Evolutionary conservation across 2,113 vertebrate species (phyloP), one percentile per base, ranked within the genome.

Genomic region (Thunnus maccoyii): DNA sequence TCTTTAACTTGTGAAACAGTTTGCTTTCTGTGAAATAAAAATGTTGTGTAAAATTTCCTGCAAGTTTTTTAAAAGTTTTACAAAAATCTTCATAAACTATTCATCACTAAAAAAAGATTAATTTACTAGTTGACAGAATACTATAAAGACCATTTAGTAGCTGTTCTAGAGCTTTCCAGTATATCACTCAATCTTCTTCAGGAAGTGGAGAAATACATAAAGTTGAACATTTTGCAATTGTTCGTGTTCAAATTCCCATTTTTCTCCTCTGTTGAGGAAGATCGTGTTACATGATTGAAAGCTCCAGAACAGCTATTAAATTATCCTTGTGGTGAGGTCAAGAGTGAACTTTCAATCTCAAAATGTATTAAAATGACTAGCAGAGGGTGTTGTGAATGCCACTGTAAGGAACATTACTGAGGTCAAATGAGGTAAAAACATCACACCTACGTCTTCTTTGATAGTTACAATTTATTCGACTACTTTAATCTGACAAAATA

Each of bases 391-490:
- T 55, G 51, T 32, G n/a, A 71, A 61, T 61, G 50, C 14, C 50
- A 44, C 41, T 54, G n/a, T 18, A 13, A 46, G 11, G 9, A 61
- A 62, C n/a, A 52, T 12, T 32, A 9, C 5, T 74, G 8, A 47
- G 16, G 30, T n/a, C 47, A 70, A 47, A 63, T n/a, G 9, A 78
- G 46, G 32, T 65, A 30, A 72, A 89, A 77, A 60, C 44, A 84
- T 41, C 32, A 76, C 78, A 84, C 57, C 77, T 88, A 74, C 76
- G 57, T 62, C 69, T 72, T 56, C 15, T 86, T 65, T 78, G 62
- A 87, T 50, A 81, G 75, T 84, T 86, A 83, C 30, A 52, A 81
- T 88, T 87, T 88, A 85, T 84, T 89, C 10, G 8, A 32, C 13
- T 66, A 9, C 46, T 76, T 63, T n/a, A 75, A 80, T 82, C 66